These are phyloP conservation scores for Actinostola sp. DNA, from an alignment of 92 coral and sea anemone genomes.

Conservation along the genomic window DNA sequence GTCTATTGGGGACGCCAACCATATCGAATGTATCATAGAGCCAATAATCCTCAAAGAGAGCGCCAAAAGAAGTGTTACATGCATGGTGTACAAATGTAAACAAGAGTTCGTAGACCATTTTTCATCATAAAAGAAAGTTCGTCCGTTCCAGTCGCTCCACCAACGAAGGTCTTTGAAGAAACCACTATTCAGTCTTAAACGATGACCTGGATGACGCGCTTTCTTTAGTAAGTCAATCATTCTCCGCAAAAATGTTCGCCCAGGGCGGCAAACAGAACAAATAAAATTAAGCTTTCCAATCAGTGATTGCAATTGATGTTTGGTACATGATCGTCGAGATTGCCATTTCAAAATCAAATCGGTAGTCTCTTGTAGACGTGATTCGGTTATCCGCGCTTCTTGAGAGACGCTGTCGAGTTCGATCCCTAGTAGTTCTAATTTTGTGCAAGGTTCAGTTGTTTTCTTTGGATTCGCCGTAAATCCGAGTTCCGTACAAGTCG, in stretches of 20 bases:
- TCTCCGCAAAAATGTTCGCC: constrained; percentile 54
- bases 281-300: constrained; percentile 56
- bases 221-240: constrained; percentile 50
- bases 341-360: constrained; percentile 30
- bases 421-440: constrained; percentile 38
- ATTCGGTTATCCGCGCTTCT: constrained; percentile 23
- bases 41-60: constrained; percentile 36
- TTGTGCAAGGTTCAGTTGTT: constrained; percentile 28
- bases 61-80: constrained; percentile 39
- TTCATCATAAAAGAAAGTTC: constrained; percentile 35
- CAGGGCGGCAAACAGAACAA: constrained; percentile 55
- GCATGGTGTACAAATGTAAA: constrained; percentile 53
- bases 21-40: constrained; percentile 45
- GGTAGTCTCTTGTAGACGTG: constrained; percentile 30
- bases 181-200: constrained; percentile 40
- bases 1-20: constrained; percentile 27
- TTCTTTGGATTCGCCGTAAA: constrained; percentile 32
- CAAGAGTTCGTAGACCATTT: constrained; percentile 32
- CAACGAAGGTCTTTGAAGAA: constrained; percentile 50
- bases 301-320: constrained; percentile 56
- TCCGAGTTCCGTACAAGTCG: constrained; percentile 31
- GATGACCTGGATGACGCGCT: constrained; percentile 39
- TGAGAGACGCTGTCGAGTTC: constrained; percentile 38
- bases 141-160: constrained; percentile 70
- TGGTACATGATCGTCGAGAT: constrained; percentile 28